Evolutionary conservation across 2,113 vertebrate species (phyloP).

Genomic region (Actinemys pallida): DNA sequence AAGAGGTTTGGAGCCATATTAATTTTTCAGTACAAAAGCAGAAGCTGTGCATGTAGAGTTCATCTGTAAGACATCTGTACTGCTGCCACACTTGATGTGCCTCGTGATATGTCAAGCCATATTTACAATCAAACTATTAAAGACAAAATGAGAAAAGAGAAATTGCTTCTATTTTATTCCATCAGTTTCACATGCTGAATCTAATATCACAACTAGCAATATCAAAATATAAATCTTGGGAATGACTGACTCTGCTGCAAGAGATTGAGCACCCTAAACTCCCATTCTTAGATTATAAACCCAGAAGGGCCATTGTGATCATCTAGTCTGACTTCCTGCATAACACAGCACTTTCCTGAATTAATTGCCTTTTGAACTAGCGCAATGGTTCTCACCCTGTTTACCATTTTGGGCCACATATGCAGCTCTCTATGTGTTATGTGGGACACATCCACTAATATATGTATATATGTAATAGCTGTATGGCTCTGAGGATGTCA

Average conservation of each 20-base stretch:
- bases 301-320: accelerated
- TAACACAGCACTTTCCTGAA: accelerated
- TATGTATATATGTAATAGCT: too few relatives aligned
- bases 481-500: too few relatives aligned
- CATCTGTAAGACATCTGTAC: neutral
- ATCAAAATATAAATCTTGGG: neutral
- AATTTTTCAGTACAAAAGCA: neutral
- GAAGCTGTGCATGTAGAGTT: neutral
- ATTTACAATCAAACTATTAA: neutral
- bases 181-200: accelerated
- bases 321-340: accelerated
- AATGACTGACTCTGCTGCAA: neutral
- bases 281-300: neutral
- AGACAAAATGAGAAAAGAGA: neutral
- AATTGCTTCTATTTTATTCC: neutral
- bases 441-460: too few relatives aligned
- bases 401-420: too few relatives aligned
- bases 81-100: neutral
- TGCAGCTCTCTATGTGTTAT: too few relatives aligned
- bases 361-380: neutral
- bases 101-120: neutral
- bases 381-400: too few relatives aligned
- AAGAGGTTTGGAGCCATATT: accelerated
- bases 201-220: neutral
- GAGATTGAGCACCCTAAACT: neutral